phyloP scores from a whole-genome alignment of 2,113 vertebrate genomes.

The Thinocorus orbignyianus region DNA sequence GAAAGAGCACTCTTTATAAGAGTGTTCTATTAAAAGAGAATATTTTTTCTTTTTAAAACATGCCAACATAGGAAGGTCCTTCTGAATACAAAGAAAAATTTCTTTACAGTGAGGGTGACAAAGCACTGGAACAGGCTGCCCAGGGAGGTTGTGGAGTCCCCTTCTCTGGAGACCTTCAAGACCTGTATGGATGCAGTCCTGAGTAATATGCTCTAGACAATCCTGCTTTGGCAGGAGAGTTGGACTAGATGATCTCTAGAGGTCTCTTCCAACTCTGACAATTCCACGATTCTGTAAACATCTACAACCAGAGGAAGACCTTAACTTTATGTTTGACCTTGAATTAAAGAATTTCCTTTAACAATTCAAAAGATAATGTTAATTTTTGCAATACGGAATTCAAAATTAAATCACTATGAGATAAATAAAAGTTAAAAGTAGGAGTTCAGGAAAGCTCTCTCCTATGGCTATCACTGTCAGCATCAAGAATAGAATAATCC shows the following conservation, averaged over 20 bases:
- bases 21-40: too few species aligned
- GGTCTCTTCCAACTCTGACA: too few species aligned
- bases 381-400: not conserved
- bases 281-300: too few species aligned
- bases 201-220: too few species aligned
- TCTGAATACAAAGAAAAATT: too few species aligned
- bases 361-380: not conserved
- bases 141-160: too few species aligned
- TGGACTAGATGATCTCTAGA: too few species aligned
- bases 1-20: not conserved
- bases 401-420: not conserved
- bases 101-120: too few species aligned
- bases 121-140: too few species aligned
- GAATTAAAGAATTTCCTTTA: not conserved
- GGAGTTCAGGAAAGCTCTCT: not conserved
- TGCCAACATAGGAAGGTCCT: not conserved
- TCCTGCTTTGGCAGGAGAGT: too few species aligned
- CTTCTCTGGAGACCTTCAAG: too few species aligned
- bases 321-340: not conserved
- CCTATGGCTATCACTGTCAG: not conserved
- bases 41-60: not conserved
- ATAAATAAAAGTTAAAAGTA: not conserved
- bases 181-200: too few species aligned
- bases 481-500: not conserved
- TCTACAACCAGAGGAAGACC: not conserved